Base-by-base conservation (phyloP, 2,888 invertebrate genomes). In the Drepana falcataria region DNA sequence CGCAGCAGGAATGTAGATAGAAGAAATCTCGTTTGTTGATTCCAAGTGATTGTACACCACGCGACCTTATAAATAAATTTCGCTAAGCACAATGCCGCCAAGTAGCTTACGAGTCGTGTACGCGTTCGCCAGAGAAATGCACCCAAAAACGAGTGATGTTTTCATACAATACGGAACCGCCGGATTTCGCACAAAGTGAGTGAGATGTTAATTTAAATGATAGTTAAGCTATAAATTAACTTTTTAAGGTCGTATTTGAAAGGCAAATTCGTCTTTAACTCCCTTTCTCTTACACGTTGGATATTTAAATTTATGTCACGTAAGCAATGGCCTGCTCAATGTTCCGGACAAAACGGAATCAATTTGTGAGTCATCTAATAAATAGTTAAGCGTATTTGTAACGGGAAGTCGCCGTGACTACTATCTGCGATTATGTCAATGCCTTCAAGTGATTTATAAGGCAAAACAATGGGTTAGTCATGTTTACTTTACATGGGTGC, bases 161-260 rank as follows among this genome's bases (percentile, higher is more conserved):
- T 92, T 92, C 75, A 94, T 96, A 69, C 92, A 95, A 84, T 96
- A 96, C 91, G 96, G 96, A 68, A 96, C 96, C 59, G 96, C 96
- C 68, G 96, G 96, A 76, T 96, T 96, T 83, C 93, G 96, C 73
- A 94, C 95, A 73, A 95, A 94, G 96, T 95, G 86, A 93, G 93
- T 91, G 71, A 62, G 66, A 63, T 71, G 64, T 65, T 65, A 66
- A 64, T 65, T 59, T 65, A 71, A 63, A 62, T 56, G 58, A 59
- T 58, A 53, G 60, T 64, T 64, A 58, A 55, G 63, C 61, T 59
- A 60, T 65, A 65, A 21, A 63, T 55, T 65, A 58, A 58, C 53
- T 55, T 56, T 66, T 60, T 68, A 65, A 60, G 69, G 71, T 70
- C 68, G 68, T 60, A 63, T 56, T 63, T 61, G 59, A 65, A 59